These are phyloP conservation scores for Lagocephalus sceleratus DNA, from an alignment of 2,797 vertebrate genomes.

Conservation along the genomic window DNA sequence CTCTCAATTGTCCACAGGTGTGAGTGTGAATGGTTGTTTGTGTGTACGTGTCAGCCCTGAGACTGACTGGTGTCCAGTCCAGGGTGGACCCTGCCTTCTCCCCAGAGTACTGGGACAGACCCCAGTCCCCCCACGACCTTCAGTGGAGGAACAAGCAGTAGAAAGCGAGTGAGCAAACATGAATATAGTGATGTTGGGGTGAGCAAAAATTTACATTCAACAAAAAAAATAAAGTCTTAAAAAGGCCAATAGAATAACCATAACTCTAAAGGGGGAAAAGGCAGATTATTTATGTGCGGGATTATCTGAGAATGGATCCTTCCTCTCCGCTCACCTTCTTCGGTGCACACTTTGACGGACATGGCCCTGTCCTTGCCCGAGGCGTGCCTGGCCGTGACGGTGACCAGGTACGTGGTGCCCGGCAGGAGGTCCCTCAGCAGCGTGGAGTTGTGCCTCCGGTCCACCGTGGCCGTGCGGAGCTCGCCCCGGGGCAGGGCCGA, in stretches of 20 bases:
- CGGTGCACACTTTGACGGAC: conserved; percentile 89
- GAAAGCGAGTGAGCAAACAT: too few relatives aligned
- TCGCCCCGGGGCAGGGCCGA: conserved; percentile 80
- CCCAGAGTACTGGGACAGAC: too few relatives aligned
- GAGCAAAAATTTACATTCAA: too few relatives aligned
- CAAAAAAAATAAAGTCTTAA: not conserved
- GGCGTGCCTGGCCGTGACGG: conserved; percentile 79
- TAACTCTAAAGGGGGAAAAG: not conserved
- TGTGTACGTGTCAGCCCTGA: too few relatives aligned
- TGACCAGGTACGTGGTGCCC: conserved; percentile 89
- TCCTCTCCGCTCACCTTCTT: conserved; percentile 74
- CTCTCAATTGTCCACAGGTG: too few relatives aligned
- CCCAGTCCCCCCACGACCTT: too few relatives aligned
- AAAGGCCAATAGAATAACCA: not conserved
- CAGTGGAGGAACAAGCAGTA: too few relatives aligned
- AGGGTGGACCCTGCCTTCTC: too few relatives aligned
- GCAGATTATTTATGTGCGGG: conserved; percentile 23
- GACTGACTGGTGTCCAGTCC: too few relatives aligned
- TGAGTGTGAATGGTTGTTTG: too few relatives aligned
- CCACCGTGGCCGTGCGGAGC: conserved; percentile 69
- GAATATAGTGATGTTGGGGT: too few relatives aligned
- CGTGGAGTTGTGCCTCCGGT: conserved; percentile 77
- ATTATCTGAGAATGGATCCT: conserved; percentile 14
- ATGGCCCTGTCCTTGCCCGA: conserved; percentile 86
- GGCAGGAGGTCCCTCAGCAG: conserved; percentile 82